These are phyloP conservation scores for Capricornis sumatraensis DNA, from an alignment of 2,113 vertebrate genomes.

Conservation along the genomic window DNA sequence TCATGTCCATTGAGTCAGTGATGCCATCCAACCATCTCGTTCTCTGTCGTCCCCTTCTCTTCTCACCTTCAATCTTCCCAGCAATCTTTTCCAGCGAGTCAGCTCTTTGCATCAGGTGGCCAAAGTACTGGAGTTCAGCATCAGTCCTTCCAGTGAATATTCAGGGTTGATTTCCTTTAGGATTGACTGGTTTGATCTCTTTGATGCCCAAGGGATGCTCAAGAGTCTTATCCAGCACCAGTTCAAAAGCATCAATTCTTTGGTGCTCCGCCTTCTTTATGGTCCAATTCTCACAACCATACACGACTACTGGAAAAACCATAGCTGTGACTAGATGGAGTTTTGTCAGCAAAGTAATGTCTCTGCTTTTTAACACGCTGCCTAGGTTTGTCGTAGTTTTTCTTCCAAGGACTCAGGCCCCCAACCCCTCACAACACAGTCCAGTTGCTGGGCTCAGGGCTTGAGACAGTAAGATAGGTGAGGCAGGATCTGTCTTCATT, in stretches of 20 bases:
- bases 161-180: background rate
- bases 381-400: background rate
- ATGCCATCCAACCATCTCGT: background rate
- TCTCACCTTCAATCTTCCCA: background rate
- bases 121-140: background rate
- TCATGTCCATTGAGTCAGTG: background rate
- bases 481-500: background rate
- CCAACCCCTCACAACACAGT: background rate
- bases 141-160: background rate
- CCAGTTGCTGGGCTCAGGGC: background rate
- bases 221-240: background rate
- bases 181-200: background rate
- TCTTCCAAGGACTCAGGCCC: background rate
- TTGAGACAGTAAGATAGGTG: background rate
- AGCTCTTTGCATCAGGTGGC: background rate
- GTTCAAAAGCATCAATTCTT: background rate
- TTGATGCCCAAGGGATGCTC: background rate
- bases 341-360: background rate
- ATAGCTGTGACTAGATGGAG: background rate
- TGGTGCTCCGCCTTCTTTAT: background rate
- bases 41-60: background rate
- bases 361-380: background rate
- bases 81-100: background rate
- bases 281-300: background rate
- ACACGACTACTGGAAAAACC: background rate